Evolutionary conservation across 1,140 invertebrate species (phyloP).

Genomic region (Zaprionus camerounensis): DNA sequence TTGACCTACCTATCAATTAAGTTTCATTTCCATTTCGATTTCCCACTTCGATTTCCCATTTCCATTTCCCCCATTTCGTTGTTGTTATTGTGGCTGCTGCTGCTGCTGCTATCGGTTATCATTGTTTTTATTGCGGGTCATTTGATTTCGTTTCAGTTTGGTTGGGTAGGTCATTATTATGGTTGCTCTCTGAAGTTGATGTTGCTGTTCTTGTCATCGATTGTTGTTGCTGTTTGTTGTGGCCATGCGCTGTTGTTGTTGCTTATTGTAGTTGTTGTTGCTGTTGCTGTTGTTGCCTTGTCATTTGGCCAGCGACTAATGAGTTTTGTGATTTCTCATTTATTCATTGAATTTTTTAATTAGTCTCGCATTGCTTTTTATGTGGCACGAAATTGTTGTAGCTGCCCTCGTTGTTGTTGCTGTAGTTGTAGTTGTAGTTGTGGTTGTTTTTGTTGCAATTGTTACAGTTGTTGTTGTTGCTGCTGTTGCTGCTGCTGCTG

Average conservation of each 20-base stretch:
- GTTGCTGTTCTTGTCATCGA: conserved; percentile 8
- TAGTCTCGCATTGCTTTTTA: conserved; percentile 70
- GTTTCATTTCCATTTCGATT: not conserved
- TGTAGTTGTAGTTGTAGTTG: not conserved
- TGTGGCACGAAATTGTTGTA: conserved; percentile 32
- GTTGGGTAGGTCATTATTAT: conserved; percentile 43
- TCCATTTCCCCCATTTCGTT: not conserved
- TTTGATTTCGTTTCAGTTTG: conserved; percentile 48
- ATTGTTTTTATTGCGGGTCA: conserved; percentile 51
- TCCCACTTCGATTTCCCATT: not conserved
- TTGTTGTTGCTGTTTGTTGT: conserved; percentile 21
- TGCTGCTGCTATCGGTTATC: conserved; percentile 59
- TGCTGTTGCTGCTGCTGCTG: conserved; percentile 23
- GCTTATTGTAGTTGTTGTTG: conserved; percentile 39
- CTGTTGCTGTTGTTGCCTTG: conserved; percentile 51
- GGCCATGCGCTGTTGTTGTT: conserved; percentile 19
- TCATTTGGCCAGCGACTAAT: conserved; percentile 71
- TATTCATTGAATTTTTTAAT: conserved; percentile 81
- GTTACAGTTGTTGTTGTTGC: conserved; percentile 19
- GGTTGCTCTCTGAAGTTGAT: conserved; percentile 10
- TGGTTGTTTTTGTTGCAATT: conserved; percentile 5
- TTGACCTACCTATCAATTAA: conserved; percentile 37
- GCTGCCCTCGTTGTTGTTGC: not conserved
- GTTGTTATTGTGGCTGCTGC: conserved; percentile 10
- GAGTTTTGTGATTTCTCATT: conserved; percentile 80